Conservation (phyloP, 2,888 invertebrate genomes). For the Notocelia uddmanniana region DNA sequence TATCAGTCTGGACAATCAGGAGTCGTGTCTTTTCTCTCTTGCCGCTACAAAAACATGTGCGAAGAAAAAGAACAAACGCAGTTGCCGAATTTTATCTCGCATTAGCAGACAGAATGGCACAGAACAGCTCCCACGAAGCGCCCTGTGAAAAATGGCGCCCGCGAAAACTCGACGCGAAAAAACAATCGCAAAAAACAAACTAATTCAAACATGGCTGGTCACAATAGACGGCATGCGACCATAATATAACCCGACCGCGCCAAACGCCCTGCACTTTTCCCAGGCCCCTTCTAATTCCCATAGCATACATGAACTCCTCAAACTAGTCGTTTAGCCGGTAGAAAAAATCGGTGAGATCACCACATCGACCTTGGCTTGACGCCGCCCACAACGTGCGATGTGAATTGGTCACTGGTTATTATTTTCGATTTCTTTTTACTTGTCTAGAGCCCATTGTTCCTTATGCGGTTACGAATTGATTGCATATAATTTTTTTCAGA, state of each 20-base stretch:
- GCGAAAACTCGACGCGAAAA: constrained; percentile 71
- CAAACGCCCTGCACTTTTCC: constrained; percentile 51
- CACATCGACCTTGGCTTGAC: constrained; percentile 70
- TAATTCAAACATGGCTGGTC: constrained; percentile 67
- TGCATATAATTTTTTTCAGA: constrained; percentile 42
- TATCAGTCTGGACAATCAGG: neutral
- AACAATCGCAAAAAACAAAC: constrained; percentile 63
- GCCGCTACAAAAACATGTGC: neutral
- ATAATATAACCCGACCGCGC: constrained; percentile 58
- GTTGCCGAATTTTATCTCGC: neutral
- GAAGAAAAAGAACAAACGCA: constrained; percentile 4
- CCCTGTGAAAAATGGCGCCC: constrained; percentile 71
- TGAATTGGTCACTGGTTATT: constrained; percentile 69
- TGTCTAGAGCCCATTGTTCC: constrained; percentile 42
- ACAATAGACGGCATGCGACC: constrained; percentile 64
- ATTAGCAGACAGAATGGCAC: neutral
- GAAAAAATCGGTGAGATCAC: constrained; percentile 81
- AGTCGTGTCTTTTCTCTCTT: neutral
- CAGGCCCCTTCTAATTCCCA: constrained; percentile 51
- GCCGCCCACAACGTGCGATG: constrained; percentile 60
- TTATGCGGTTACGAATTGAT: constrained; percentile 45
- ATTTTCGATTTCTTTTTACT: constrained; percentile 60
- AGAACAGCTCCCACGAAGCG: constrained; percentile 54
- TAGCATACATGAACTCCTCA: constrained; percentile 56
- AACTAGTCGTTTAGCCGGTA: constrained; percentile 66